These are phyloP conservation scores for Antheraea yamamai DNA, from an alignment of 2,888 invertebrate genomes.

Conservation along the genomic window DNA sequence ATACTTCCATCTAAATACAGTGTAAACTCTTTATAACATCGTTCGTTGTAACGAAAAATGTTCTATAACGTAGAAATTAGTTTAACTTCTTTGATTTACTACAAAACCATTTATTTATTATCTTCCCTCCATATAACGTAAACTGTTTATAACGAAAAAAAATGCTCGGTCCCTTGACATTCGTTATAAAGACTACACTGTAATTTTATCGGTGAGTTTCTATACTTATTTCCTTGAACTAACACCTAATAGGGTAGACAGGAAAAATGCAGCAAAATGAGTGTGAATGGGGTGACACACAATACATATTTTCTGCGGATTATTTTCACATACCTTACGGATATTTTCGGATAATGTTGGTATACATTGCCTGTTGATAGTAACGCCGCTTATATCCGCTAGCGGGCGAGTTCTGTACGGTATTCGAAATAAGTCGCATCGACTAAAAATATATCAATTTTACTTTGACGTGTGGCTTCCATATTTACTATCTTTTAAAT, in stretches of 20 bases:
- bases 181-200: background rate
- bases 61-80: too few relatives aligned
- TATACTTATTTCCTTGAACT: slow-evolving; percentile 4
- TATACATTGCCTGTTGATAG: slow-evolving; percentile 52
- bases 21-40: too few relatives aligned
- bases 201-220: background rate
- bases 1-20: too few relatives aligned
- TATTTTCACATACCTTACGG: slow-evolving; percentile 51
- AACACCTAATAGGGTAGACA: background rate
- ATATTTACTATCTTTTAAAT: background rate
- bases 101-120: too few relatives aligned
- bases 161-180: too few relatives aligned
- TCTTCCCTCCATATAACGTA: too few relatives aligned
- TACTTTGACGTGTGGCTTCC: background rate
- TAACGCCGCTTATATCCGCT: slow-evolving; percentile 31
- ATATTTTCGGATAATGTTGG: slow-evolving; percentile 39
- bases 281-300: slow-evolving; percentile 43
- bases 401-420: slow-evolving; percentile 40
- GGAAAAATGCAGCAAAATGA: slow-evolving; percentile 28
- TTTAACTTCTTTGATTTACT: too few relatives aligned
- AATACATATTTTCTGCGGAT: slow-evolving; percentile 32
- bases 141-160: too few relatives aligned
- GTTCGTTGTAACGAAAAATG: too few relatives aligned
- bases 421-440: slow-evolving; percentile 23
- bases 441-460: background rate